These are phyloP conservation scores for Siniperca obscura DNA, from an alignment of 2,797 vertebrate genomes.

Conservation along the genomic window DNA sequence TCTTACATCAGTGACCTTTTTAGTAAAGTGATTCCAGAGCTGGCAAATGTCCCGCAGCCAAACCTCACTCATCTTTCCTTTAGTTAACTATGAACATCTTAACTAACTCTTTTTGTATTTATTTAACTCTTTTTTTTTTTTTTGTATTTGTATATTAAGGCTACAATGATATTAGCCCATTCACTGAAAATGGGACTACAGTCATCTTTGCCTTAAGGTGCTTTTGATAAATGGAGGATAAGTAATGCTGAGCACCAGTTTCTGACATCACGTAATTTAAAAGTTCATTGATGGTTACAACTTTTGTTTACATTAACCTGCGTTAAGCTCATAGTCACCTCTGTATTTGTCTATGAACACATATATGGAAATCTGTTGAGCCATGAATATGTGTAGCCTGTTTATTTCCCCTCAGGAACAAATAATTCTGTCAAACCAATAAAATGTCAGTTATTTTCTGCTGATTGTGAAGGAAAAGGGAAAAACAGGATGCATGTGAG, in stretches of 20 bases:
- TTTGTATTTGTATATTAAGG: neutral
- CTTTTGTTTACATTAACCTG: neutral
- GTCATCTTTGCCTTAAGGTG: neutral
- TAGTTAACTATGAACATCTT: neutral
- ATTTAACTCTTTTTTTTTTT: no score
- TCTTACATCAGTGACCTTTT: constrained; percentile 16
- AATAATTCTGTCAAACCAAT: neutral
- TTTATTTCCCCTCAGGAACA: constrained; percentile 9
- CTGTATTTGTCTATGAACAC: neutral
- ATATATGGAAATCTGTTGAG: neutral
- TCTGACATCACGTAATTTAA: neutral
- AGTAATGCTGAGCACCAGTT: neutral
- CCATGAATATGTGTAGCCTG: neutral
- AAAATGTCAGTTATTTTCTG: neutral
- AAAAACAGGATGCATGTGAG: constrained; percentile 56
- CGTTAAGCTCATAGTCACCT: neutral
- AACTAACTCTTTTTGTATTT: neutral
- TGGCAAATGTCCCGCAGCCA: neutral
- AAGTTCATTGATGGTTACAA: no score
- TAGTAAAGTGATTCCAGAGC: constrained; percentile 23
- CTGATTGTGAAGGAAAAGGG: neutral
- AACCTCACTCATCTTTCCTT: neutral
- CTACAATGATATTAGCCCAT: neutral
- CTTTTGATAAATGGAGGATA: neutral
- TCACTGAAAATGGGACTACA: neutral